These are phyloP conservation scores for Steinernema carpocapsae DNA, from an alignment of 2,888 invertebrate species.

Conservation along the genomic window DNA sequence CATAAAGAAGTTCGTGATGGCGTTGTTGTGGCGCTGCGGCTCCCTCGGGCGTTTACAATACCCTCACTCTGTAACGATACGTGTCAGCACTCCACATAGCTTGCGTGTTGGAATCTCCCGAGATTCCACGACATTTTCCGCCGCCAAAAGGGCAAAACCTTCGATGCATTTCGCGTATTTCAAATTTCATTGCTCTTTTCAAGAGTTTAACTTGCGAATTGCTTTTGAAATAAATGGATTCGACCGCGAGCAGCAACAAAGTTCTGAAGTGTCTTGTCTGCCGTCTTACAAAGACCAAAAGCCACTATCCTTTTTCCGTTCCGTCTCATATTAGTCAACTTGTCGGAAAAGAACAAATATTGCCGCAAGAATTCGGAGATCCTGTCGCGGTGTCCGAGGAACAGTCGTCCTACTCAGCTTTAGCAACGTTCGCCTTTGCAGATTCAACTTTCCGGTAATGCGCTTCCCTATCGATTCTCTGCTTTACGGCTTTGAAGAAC, in stretches of 20 bases:
- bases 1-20: background rate
- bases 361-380: background rate
- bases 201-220: background rate
- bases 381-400: background rate
- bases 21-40: background rate
- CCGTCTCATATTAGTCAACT: background rate
- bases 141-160: background rate
- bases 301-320: background rate
- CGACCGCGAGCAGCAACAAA: background rate
- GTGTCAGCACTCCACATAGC: background rate
- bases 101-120: background rate
- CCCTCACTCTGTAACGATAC: background rate
- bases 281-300: slow-evolving; percentile 7
- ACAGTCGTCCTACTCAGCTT: background rate
- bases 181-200: background rate
- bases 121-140: no score
- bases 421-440: background rate
- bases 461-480: background rate
- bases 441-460: background rate
- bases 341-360: background rate
- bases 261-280: background rate
- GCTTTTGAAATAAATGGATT: slow-evolving; percentile 1
- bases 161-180: background rate
- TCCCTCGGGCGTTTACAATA: background rate
- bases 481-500: background rate